Conservation (phyloP, 2,113 vertebrate genomes). For the Rhinichthys klamathensis region DNA sequence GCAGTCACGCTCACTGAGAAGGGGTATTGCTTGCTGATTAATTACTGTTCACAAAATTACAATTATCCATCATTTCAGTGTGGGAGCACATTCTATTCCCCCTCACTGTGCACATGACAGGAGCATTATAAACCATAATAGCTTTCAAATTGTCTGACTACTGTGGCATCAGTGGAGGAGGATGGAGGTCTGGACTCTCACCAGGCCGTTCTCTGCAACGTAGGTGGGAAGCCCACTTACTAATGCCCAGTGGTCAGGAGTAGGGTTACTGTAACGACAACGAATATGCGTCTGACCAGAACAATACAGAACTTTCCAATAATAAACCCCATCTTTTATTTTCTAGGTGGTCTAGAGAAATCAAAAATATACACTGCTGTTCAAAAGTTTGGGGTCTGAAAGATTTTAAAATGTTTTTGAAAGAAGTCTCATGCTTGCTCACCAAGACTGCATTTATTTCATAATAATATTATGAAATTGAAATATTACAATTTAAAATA, state of each 20-base stretch:
- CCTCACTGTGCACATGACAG: conserved; percentile 59
- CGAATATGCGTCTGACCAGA: neutral
- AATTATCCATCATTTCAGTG: conserved; percentile 62
- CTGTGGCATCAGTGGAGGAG: conserved; percentile 27
- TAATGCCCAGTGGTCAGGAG: conserved; percentile 79
- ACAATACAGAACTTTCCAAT: neutral
- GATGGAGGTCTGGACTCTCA: conserved; percentile 62
- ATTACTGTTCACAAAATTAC: conserved; percentile 63
- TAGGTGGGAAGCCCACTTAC: conserved; percentile 78
- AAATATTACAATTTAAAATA: no score
- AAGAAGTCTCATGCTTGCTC: neutral
- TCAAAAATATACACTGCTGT: neutral
- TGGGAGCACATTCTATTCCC: conserved; percentile 62
- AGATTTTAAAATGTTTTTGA: neutral
- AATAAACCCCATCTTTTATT: neutral
- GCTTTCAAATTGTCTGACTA: conserved; percentile 58
- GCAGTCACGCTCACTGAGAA: conserved; percentile 45
- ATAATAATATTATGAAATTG: neutral
- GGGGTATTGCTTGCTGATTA: conserved; percentile 58
- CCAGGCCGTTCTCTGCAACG: conserved; percentile 79
- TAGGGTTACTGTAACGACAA: conserved; percentile 66
- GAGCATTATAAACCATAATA: conserved; percentile 64
- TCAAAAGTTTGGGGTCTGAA: neutral
- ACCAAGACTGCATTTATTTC: neutral
- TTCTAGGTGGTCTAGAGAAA: neutral